Evolutionary conservation across 2,797 vertebrate species (phyloP).

Genomic region (Melanotaenia pygmaea): DNA sequence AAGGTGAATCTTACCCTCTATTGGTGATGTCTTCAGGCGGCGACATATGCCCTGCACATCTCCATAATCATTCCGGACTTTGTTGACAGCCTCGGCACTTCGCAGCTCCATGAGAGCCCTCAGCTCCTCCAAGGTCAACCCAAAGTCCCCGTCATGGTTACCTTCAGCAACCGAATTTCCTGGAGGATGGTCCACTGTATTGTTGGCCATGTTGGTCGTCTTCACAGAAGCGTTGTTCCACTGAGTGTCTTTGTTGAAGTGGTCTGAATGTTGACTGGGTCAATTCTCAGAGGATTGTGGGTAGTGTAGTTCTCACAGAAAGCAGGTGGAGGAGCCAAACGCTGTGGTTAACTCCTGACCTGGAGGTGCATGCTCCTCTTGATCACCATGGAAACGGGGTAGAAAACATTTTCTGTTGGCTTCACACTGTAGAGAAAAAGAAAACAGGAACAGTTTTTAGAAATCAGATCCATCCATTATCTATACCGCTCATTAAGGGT

Average conservation of each 20-base stretch:
- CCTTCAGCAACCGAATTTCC: slow-evolving; percentile 89
- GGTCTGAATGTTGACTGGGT: neutral
- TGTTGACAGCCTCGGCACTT: slow-evolving; percentile 85
- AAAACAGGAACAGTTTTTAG: slow-evolving; percentile 35
- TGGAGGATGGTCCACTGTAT: slow-evolving; percentile 88
- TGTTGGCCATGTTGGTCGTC: slow-evolving; percentile 87
- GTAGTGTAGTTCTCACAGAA: slow-evolving; percentile 46
- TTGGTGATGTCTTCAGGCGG: slow-evolving; percentile 91
- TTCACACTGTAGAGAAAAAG: slow-evolving; percentile 77
- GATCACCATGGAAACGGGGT: slow-evolving; percentile 79
- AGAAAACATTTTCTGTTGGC: slow-evolving; percentile 77
- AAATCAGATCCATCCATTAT: neutral
- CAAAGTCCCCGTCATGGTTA: slow-evolving; percentile 90
- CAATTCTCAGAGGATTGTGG: slow-evolving; percentile 32
- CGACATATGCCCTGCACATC: slow-evolving; percentile 90
- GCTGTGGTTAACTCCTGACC: slow-evolving; percentile 76
- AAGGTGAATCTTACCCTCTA: slow-evolving; percentile 87
- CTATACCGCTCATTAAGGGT: too few species aligned
- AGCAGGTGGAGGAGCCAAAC: slow-evolving; percentile 41
- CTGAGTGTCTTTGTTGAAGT: slow-evolving; percentile 26
- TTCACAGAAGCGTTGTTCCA: slow-evolving; percentile 37
- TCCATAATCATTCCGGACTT: slow-evolving; percentile 85
- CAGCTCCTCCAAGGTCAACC: slow-evolving; percentile 86
- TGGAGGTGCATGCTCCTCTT: slow-evolving; percentile 79
- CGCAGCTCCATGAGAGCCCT: slow-evolving; percentile 93